phyloP scores from a whole-genome alignment of 2,113 vertebrate genomes.

The Mobula birostris region DNA sequence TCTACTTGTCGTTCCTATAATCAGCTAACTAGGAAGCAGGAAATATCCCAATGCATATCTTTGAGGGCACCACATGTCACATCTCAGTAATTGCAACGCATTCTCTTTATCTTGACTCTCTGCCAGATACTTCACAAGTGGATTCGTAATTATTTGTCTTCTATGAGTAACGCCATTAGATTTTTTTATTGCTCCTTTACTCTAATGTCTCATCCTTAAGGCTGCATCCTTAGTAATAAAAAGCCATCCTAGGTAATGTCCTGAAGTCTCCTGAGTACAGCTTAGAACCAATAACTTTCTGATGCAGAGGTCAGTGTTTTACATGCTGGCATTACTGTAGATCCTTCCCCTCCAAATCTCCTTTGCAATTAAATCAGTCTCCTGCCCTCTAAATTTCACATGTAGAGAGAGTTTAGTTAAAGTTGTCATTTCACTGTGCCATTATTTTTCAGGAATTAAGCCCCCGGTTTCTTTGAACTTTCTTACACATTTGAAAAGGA shows the following conservation, averaged over 20 bases:
- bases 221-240: neutral
- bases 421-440: neutral
- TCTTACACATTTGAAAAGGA: no score
- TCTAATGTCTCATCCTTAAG: neutral
- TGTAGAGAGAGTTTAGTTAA: neutral
- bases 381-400: neutral
- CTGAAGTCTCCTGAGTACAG: neutral
- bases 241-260: neutral
- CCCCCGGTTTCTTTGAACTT: neutral
- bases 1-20: no score
- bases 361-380: neutral
- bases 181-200: neutral
- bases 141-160: neutral
- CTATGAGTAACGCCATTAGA: neutral
- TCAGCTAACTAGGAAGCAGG: no score
- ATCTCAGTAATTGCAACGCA: neutral
- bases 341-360: neutral
- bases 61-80: neutral
- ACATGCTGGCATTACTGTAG: neutral
- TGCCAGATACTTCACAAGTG: neutral
- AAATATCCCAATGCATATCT: neutral
- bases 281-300: neutral
- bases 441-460: neutral
- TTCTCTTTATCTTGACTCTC: neutral
- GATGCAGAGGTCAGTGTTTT: neutral